These are phyloP conservation scores for Morpho helenor DNA, from an alignment of 2,888 invertebrate species.

Conservation along the genomic window DNA sequence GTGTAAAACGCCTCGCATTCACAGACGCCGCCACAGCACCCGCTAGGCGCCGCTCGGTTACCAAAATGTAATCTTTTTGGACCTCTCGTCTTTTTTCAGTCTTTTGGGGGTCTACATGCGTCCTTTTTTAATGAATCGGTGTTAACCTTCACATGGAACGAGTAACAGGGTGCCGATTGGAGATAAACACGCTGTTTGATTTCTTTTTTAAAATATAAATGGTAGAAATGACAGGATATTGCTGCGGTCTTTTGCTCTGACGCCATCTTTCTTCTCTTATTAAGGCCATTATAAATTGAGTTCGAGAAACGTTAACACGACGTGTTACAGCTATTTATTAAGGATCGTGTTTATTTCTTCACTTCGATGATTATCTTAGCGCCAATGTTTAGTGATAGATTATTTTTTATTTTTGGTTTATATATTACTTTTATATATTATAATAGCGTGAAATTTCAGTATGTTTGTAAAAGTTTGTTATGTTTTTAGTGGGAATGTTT, in stretches of 20 bases:
- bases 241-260: slow-evolving; percentile 50
- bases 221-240: slow-evolving; percentile 59
- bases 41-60: slow-evolving; percentile 75
- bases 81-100: slow-evolving; percentile 62
- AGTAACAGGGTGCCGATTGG: slow-evolving; percentile 76
- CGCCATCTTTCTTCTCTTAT: slow-evolving; percentile 46
- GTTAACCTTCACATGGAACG: slow-evolving; percentile 76
- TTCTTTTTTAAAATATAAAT: slow-evolving; percentile 48
- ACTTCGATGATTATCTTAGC: too few species aligned
- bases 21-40: slow-evolving; percentile 72
- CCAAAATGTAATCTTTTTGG: slow-evolving; percentile 70
- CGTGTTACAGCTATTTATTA: slow-evolving; percentile 21
- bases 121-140: slow-evolving; percentile 77
- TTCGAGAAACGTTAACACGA: slow-evolving; percentile 27
- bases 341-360: slow-evolving; percentile 14
- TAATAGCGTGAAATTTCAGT: too few species aligned
- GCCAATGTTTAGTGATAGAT: too few species aligned
- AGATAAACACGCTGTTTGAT: slow-evolving; percentile 63
- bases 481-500: too few species aligned
- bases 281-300: slow-evolving; percentile 45
- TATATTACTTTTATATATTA: too few species aligned
- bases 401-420: too few species aligned
- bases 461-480: too few species aligned
- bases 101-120: slow-evolving; percentile 73
- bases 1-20: slow-evolving; percentile 58